Base-by-base conservation (phyloP, 2,888 invertebrate genomes). In the Caenorhabditis becei region DNA sequence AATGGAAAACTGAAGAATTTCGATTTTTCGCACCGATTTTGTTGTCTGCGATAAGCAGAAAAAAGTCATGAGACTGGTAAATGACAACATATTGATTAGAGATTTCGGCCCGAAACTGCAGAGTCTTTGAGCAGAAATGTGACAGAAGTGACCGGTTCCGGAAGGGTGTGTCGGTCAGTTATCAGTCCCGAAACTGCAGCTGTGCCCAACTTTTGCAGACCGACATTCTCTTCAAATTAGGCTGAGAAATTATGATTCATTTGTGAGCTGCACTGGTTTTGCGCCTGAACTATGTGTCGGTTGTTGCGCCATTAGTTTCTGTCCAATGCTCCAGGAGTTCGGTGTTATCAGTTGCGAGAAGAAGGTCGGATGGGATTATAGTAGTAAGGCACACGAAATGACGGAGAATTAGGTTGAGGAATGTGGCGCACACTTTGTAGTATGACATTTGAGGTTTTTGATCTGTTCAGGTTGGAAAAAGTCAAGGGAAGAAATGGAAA, bases 311-410 rank as follows among this genome's bases (percentile, higher is more conserved):
- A 32, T 32, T 10, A 10, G 24, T 24, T 51, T 51, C 11, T 49
- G 69, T 49, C 61, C 61, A 32, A 53, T 70, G 54, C 26, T 54
- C 51, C 24, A 10, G 51, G 51, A 51, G 51, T 62, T 51, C 18
- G 7, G 16, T 59, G 54, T 71, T 71, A 71, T 71, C 71, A 62
- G 44, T 47, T 47, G 47, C 62, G 14, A 41, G 41, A 41, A 32
- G 10, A 41, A 37, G 35, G 54, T 71, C 51, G 71, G 62, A 71
- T 71, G 71, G 53, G 71, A 71, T 71, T 62, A 71, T 71, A 54
- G 71, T 71, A 71, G 63, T 32, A 35, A 32, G 24, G 23, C 53
- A 53, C 18, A 63, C 47, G 63, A 63, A 63, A 56, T n/a, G 28
- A n/a, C 51, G 59, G 47, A 32, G 69, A 59, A 51, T 49, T 32